Percentiles rank a stretch among this genome's conserved stretches.
Evolutionary conservation across 2,113 vertebrate species (phyloP).

Genomic region (Myotis lucifugus): DNA sequence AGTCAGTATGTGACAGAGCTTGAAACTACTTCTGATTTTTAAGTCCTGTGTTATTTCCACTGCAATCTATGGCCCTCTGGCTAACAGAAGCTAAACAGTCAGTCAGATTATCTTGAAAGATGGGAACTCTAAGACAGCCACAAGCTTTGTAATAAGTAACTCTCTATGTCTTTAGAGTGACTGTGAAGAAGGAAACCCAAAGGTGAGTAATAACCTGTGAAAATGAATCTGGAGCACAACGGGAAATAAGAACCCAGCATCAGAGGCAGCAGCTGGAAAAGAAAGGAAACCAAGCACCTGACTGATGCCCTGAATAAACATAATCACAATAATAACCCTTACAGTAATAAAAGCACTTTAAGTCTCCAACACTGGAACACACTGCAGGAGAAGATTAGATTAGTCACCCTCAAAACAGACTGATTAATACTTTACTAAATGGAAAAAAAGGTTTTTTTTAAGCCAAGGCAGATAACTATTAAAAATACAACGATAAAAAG

Average conservation of each 20-base stretch:
- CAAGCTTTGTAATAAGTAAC: conserved; percentile 14
- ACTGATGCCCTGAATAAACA: conserved; percentile 21
- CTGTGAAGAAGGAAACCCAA: not conserved
- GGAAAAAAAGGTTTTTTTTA: not conserved
- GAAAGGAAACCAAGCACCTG: not conserved
- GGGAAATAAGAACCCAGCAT: conserved; percentile 56
- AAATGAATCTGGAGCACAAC: conserved; percentile 56
- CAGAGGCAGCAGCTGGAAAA: conserved; percentile 45
- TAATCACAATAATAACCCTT: not conserved
- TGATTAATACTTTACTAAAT: not conserved
- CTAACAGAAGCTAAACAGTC: not conserved
- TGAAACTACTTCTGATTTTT: conserved; percentile 14
- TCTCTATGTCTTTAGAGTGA: not conserved
- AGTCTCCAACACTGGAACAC: not conserved
- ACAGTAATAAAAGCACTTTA: conserved; percentile 16
- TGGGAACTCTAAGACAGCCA: not conserved
- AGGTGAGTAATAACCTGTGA: conserved; percentile 35
- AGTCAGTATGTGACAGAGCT: not conserved
- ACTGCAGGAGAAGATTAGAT: conserved; percentile 48
- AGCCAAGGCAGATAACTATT: not conserved
- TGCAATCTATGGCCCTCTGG: not conserved
- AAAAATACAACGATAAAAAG: not conserved
- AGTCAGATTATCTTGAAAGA: not conserved
- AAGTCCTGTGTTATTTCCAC: not conserved
- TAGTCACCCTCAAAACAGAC: conserved; percentile 41